phyloP scores from a whole-genome alignment of 2,888 invertebrate genomes.

The Agapostemon virescens region DNA sequence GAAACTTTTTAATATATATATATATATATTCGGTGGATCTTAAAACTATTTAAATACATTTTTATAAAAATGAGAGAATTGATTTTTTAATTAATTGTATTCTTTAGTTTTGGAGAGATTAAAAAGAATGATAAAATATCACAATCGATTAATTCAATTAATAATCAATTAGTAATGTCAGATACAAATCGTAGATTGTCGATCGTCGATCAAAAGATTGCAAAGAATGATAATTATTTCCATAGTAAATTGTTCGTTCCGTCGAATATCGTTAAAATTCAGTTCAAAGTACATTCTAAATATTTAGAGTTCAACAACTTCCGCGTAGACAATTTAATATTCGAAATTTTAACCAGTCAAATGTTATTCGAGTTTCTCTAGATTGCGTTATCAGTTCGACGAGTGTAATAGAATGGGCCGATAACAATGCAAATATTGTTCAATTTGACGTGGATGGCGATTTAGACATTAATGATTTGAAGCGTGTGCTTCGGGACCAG shows the following conservation, averaged over 20 bases:
- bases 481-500: constrained; percentile 19
- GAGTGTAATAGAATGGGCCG: background rate
- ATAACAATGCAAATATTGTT: background rate
- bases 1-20: background rate
- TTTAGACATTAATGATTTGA: constrained; percentile 24
- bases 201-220: background rate
- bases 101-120: no score
- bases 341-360: background rate
- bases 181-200: background rate
- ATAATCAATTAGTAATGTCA: background rate
- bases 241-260: background rate
- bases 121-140: background rate
- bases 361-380: background rate
- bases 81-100: background rate
- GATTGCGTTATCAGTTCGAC: background rate
- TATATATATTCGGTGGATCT: no score
- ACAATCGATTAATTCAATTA: background rate
- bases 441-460: background rate
- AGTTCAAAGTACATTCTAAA: background rate
- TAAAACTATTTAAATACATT: background rate
- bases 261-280: no score
- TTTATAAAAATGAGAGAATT: background rate
- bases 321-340: background rate
- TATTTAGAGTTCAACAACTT: background rate
- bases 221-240: background rate